Percentiles rank a stretch among this genome's conserved stretches.
These are phyloP conservation scores for Porphyrio hochstetteri DNA, from an alignment of 2,113 vertebrate species.

Conservation along the genomic window DNA sequence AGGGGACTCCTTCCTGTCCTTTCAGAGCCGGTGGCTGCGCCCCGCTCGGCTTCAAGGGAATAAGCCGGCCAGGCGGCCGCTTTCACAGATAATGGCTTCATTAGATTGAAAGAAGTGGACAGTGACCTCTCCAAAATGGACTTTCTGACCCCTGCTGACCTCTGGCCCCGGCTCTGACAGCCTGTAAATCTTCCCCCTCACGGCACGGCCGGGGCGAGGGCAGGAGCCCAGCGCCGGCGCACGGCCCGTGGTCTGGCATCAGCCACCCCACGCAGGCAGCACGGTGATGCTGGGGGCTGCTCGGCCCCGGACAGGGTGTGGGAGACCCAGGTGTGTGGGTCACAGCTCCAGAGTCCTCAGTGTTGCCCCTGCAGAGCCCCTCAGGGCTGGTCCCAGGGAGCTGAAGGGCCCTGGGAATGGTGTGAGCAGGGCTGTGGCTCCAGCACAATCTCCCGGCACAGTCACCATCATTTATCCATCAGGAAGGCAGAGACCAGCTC, in stretches of 20 bases:
- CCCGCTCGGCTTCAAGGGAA: slow-evolving; percentile 69
- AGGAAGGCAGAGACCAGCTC: background rate
- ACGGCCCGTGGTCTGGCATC: background rate
- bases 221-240: rapidly evolving
- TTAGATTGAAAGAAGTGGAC: slow-evolving; percentile 82
- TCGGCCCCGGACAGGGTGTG: rapidly evolving
- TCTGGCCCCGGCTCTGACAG: slow-evolving; percentile 80
- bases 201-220: background rate
- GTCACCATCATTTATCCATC: background rate
- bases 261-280: rapidly evolving
- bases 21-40: slow-evolving; percentile 57
- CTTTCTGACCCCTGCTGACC: slow-evolving; percentile 84
- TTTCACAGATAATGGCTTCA: slow-evolving; percentile 84
- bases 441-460: background rate
- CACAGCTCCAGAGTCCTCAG: background rate
- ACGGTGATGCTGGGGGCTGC: background rate
- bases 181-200: slow-evolving; percentile 79
- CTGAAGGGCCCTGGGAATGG: background rate
- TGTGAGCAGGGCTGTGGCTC: background rate
- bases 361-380: background rate
- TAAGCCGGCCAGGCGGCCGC: slow-evolving; percentile 57
- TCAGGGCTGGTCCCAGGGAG: background rate
- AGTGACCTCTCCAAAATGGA: slow-evolving; percentile 82
- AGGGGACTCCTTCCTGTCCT: slow-evolving; percentile 68
- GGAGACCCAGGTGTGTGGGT: rapidly evolving